phyloP scores from a whole-genome alignment of 2,888 invertebrate genomes.

The Orthosia gracilis region DNA sequence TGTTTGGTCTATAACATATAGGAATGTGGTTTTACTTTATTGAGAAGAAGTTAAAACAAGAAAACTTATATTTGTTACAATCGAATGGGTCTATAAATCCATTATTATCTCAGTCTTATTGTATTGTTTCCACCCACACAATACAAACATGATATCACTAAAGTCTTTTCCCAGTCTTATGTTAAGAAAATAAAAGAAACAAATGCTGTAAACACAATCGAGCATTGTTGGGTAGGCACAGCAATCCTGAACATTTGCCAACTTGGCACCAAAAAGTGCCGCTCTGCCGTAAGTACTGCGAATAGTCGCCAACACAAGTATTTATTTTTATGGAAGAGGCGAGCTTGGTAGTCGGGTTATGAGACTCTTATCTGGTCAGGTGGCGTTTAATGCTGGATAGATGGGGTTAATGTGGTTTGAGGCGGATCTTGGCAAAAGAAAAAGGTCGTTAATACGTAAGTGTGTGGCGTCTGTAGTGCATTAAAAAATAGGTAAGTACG shows the following conservation, averaged over 20 bases:
- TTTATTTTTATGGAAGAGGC: slow-evolving; percentile 60
- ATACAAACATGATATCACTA: slow-evolving; percentile 8
- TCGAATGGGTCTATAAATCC: neutral
- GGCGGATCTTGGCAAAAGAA: slow-evolving; percentile 16
- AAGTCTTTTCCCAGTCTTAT: neutral
- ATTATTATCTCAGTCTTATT: neutral
- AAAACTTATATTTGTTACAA: neutral
- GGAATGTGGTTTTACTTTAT: too few relatives aligned
- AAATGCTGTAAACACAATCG: slow-evolving; percentile 60
- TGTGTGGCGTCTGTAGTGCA: neutral
- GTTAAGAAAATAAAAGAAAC: slow-evolving; percentile 41
- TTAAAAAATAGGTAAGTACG: neutral
- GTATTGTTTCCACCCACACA: neutral
- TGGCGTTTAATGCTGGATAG: slow-evolving; percentile 25
- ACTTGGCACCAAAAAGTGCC: slow-evolving; percentile 69
- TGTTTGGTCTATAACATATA: too few relatives aligned
- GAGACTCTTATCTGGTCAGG: slow-evolving; percentile 45
- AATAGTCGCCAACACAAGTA: slow-evolving; percentile 59
- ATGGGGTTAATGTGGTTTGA: slow-evolving; percentile 27
- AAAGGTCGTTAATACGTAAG: slow-evolving; percentile 5
- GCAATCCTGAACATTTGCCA: slow-evolving; percentile 71
- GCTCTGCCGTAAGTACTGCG: slow-evolving; percentile 44
- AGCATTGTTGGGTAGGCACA: slow-evolving; percentile 52
- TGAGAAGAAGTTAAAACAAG: neutral
- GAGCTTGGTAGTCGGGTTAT: slow-evolving; percentile 34